A percentile compares a stretch with the other conserved stretches of the same genome.
Evolutionary conservation across 2,888 invertebrate genomes (phyloP).

Genomic region (Eristalinus sepulchralis): DNA sequence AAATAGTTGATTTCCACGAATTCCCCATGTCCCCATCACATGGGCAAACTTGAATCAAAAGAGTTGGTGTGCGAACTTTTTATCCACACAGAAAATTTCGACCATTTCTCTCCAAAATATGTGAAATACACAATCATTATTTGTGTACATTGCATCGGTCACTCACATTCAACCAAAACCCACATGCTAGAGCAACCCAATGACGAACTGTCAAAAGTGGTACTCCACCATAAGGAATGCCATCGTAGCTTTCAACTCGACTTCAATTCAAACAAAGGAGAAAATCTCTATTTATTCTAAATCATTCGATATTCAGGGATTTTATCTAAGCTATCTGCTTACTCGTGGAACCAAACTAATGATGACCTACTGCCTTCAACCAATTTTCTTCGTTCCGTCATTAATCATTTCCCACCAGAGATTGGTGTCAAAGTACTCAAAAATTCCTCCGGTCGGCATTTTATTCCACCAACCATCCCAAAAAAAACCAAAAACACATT

Average conservation of each 20-base stretch:
- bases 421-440: conserved; percentile 24
- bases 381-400: neutral
- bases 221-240: neutral
- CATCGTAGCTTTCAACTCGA: neutral
- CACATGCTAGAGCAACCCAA: neutral
- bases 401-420: conserved; percentile 19
- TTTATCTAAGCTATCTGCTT: neutral
- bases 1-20: too few species aligned
- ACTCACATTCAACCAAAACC: neutral
- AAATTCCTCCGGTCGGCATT: neutral
- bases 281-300: neutral
- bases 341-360: neutral
- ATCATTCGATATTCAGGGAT: neutral
- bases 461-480: neutral
- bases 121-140: neutral
- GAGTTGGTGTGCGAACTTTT: conserved; percentile 12
- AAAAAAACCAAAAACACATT: neutral
- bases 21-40: too few species aligned
- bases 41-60: neutral
- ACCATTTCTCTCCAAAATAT: too few species aligned
- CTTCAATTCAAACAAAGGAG: neutral
- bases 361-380: neutral
- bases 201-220: neutral
- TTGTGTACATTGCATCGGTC: neutral
- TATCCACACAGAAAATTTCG: neutral